A percentile compares a stretch with the other conserved stretches of the same genome.
Evolutionary conservation across 2,888 invertebrate species (phyloP).

Genomic region (Mythimna impura): DNA sequence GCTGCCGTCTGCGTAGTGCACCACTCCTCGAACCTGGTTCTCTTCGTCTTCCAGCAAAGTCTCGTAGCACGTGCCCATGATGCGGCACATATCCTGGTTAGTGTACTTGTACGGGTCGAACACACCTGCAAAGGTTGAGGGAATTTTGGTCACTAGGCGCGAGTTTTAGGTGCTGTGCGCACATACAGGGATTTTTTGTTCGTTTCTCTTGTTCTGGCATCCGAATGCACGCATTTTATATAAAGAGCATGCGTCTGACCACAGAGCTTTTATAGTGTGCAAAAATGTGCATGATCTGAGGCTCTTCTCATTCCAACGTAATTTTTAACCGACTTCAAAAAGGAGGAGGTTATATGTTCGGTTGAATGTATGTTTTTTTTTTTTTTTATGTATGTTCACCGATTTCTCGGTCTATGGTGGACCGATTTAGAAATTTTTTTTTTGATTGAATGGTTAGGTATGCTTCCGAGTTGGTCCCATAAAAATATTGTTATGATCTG

Average conservation of each 20-base stretch:
- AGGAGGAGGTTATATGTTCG: no score
- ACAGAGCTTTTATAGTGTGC: not conserved
- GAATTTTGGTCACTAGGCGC: not conserved
- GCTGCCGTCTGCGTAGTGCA: constrained; percentile 94
- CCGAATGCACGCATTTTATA: not conserved
- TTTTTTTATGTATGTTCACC: no score
- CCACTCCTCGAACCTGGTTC: constrained; percentile 94
- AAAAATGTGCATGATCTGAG: not conserved
- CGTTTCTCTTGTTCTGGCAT: not conserved
- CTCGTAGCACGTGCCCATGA: constrained; percentile 94
- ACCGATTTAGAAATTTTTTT: no score
- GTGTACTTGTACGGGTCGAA: constrained; percentile 95
- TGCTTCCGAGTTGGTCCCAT: no score
- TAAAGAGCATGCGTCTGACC: no score
- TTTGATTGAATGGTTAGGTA: no score
- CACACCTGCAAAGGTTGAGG: constrained; percentile 89
- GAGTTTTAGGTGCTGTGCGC: not conserved
- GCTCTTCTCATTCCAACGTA: not conserved
- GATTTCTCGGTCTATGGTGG: no score
- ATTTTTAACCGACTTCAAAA: no score
- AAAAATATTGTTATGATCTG: no score
- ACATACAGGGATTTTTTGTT: not conserved
- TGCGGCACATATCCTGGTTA: constrained; percentile 94
- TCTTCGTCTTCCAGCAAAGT: constrained; percentile 95
- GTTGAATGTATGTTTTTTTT: no score